Conservation (phyloP, 2,797 vertebrate genomes). For the Pteropus rufus region DNA sequence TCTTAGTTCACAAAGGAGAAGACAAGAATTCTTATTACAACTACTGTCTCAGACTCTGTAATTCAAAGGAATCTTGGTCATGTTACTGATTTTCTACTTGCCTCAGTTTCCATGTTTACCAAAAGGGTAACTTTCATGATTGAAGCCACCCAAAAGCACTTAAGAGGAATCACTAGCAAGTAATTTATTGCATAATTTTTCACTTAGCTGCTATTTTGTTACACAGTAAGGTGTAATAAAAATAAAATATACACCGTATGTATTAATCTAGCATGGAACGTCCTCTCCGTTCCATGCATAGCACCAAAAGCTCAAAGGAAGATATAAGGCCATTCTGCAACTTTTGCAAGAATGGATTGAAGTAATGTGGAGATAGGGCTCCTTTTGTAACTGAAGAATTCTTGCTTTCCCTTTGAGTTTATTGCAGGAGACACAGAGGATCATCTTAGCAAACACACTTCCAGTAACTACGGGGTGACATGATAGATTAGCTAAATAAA, state of each 20-base stretch:
- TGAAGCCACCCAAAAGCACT: not conserved
- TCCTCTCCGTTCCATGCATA: not conserved
- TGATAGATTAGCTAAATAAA: constrained; percentile 62
- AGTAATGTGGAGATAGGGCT: not conserved
- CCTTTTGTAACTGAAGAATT: constrained; percentile 67
- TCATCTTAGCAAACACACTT: constrained; percentile 55
- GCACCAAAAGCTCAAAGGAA: constrained; percentile 33
- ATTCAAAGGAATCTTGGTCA: not conserved
- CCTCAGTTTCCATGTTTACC: not conserved
- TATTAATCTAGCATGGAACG: not conserved
- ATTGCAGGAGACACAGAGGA: constrained; percentile 34
- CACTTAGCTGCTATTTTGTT: not conserved
- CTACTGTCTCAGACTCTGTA: not conserved
- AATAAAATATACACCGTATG: not conserved
- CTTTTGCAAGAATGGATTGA: constrained; percentile 53
- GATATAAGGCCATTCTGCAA: constrained; percentile 17
- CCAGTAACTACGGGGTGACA: constrained; percentile 53
- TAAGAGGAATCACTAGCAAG: not conserved
- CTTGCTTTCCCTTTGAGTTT: constrained; percentile 67
- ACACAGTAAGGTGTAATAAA: not conserved
- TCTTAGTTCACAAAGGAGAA: constrained; percentile 36
- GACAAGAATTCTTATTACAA: constrained; percentile 54
- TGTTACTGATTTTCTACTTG: not conserved
- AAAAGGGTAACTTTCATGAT: not conserved
- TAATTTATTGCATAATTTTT: not conserved